Conservation (phyloP, 2,113 vertebrate species). For the Zosterops hypoxanthus region DNA sequence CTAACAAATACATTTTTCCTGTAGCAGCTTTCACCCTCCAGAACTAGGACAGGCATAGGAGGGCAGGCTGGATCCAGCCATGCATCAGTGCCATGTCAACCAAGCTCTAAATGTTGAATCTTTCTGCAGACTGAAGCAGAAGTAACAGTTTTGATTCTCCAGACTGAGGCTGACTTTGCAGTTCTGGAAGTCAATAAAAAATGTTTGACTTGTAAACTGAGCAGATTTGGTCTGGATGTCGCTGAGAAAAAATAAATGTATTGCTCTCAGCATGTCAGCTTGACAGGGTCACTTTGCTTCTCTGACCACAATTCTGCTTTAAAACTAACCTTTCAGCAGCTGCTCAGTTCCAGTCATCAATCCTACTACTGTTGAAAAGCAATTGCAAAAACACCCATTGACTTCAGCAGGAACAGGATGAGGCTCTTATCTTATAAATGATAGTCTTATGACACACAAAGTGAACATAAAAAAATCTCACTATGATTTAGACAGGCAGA, state of each 20-base stretch:
- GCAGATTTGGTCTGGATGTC: not conserved
- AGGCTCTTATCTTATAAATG: not conserved
- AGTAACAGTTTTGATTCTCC: not conserved
- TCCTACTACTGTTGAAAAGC: constrained; percentile 19
- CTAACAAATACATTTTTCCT: not conserved
- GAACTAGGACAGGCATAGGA: not conserved
- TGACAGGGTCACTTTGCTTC: constrained; percentile 46
- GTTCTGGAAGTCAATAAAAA: constrained; percentile 20
- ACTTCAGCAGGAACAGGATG: not conserved
- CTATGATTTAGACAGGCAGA: constrained; percentile 1
- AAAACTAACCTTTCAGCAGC: constrained; percentile 42
- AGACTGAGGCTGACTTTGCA: not conserved
- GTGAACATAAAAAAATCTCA: not conserved
- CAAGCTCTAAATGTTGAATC: not conserved
- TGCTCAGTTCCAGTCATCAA: constrained; percentile 32
- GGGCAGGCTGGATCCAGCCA: not conserved
- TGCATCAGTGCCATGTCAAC: not conserved
- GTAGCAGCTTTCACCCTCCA: not conserved
- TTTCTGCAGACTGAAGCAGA: not conserved
- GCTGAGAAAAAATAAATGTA: not conserved
- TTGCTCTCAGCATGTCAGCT: not conserved
- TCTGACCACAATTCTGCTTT: constrained; percentile 31
- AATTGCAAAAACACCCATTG: not conserved
- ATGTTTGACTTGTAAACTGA: constrained; percentile 10
- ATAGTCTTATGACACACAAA: not conserved